These are phyloP conservation scores for Actinostola sp. DNA, from an alignment of 92 coral and sea anemone genomes.

Conservation along the genomic window DNA sequence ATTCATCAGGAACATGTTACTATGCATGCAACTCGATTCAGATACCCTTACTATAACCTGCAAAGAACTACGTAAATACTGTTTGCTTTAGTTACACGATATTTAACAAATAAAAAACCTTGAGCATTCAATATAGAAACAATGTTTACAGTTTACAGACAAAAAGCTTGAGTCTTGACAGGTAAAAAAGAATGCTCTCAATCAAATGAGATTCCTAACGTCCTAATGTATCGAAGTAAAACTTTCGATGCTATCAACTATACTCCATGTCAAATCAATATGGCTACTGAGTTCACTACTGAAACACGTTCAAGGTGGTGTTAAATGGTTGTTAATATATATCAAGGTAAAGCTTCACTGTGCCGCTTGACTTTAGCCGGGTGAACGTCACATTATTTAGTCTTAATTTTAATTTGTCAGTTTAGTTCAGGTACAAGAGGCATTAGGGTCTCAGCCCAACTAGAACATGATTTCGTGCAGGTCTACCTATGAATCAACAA, in stretches of 20 bases:
- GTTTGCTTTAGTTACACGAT: not conserved
- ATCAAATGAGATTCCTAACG: conserved; percentile 8
- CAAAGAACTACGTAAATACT: not conserved
- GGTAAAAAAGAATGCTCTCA: conserved; percentile 1
- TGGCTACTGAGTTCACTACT: no score
- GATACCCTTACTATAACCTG: not conserved
- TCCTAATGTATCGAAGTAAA: not conserved
- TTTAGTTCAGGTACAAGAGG: no score
- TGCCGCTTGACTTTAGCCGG: no score
- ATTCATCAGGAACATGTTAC: not conserved
- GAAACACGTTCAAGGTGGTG: no score
- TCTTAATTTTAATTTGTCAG: not conserved
- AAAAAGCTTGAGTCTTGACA: conserved; percentile 15
- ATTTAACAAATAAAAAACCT: not conserved
- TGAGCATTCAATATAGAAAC: conserved; percentile 1
- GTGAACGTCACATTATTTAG: no score
- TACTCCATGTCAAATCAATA: no score
- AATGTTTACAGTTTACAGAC: conserved; percentile 17
- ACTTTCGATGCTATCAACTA: not conserved
- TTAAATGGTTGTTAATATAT: not conserved
- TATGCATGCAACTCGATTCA: not conserved
- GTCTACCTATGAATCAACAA: no score
- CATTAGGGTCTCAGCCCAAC: no score
- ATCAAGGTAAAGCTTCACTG: not conserved
- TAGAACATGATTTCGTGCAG: no score